Evolutionary conservation across 2,888 invertebrate genomes (phyloP).

Genomic region (Malthinus flaveolus): DNA sequence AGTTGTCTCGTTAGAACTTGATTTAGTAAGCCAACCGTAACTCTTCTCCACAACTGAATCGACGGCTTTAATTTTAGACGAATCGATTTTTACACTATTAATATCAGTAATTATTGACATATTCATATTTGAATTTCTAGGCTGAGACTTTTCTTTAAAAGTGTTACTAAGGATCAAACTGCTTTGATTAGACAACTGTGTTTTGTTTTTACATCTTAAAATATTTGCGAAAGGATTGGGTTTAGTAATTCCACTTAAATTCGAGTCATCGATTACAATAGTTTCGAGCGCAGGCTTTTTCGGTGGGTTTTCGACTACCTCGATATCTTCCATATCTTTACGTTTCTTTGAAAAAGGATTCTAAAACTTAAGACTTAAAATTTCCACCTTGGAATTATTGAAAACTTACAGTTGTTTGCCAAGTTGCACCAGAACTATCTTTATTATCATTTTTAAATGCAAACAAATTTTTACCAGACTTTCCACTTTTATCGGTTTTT

Average conservation of each 20-base stretch:
- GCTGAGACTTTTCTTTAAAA: not conserved
- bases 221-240: conserved; percentile 6
- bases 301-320: not conserved
- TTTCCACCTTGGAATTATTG: not conserved
- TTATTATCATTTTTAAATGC: not conserved
- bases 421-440: not conserved
- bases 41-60: conserved; percentile 17
- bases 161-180: not conserved
- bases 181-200: not conserved
- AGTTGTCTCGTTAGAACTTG: not conserved
- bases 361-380: too few species aligned
- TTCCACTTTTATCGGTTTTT: not conserved
- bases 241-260: not conserved
- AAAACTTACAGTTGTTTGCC: not conserved
- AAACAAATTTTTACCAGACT: not conserved
- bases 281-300: conserved; percentile 2
- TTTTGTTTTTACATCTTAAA: not conserved
- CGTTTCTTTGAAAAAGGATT: conserved; percentile 18
- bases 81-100: conserved; percentile 9
- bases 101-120: not conserved
- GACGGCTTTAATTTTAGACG: conserved; percentile 12
- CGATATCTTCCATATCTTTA: not conserved
- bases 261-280: not conserved
- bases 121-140: not conserved
- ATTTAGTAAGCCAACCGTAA: conserved; percentile 17